These are phyloP conservation scores for Hippoglossus hippoglossus DNA, from an alignment of 2,797 vertebrate genomes.

Conservation along the genomic window DNA sequence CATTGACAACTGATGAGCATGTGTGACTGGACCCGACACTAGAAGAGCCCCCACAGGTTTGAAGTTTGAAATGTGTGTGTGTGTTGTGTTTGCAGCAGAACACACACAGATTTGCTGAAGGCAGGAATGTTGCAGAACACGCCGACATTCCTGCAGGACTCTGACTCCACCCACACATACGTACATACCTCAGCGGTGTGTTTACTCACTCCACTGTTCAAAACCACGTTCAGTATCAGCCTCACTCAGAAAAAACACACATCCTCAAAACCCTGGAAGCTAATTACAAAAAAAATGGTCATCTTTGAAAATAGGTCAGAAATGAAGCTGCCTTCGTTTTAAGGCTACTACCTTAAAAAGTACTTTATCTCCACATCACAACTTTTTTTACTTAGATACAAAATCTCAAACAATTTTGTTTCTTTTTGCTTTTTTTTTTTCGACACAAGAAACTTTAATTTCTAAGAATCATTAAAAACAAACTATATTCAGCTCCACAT, in stretches of 20 bases:
- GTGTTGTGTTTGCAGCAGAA: constrained; percentile 29
- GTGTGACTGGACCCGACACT: no score
- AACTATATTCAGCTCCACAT: no score
- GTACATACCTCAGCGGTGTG: background rate
- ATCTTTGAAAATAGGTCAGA: background rate
- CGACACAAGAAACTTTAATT: no score
- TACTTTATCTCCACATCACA: no score
- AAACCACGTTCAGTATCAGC: background rate
- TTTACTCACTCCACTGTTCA: background rate
- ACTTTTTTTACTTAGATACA: no score
- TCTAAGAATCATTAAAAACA: no score
- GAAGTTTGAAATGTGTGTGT: constrained; percentile 1
- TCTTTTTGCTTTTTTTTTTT: no score
- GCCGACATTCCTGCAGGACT: constrained; percentile 64
- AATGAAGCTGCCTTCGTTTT: background rate
- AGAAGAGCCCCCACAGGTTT: no score
- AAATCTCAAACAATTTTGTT: background rate
- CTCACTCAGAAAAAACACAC: no score
- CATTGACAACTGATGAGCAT: no score
- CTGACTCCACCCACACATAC: constrained; percentile 47
- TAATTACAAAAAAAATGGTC: background rate
- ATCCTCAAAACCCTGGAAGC: no score
- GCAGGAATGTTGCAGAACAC: constrained; percentile 69
- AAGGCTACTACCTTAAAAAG: no score
- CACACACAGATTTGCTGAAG: constrained; percentile 32